These are phyloP conservation scores for Uloborus plumipes DNA, from an alignment of 2,888 invertebrate species.

Conservation along the genomic window DNA sequence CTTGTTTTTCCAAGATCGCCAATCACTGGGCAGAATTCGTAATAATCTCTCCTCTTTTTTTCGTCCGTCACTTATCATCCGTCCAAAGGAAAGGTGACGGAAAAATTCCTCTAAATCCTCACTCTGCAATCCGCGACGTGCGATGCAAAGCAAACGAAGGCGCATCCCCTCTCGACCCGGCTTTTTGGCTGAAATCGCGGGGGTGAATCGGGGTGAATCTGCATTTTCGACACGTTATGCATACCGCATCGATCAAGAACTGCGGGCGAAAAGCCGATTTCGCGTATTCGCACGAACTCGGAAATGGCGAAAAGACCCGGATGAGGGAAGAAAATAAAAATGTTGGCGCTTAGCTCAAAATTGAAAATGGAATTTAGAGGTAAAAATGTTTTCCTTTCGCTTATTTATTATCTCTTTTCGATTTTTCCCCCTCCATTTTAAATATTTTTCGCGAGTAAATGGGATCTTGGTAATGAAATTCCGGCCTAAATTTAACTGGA, in stretches of 20 bases:
- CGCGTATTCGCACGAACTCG: conserved; percentile 30
- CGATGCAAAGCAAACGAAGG: conserved; percentile 21
- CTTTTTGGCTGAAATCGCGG: neutral
- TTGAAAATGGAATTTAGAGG: conserved; percentile 34
- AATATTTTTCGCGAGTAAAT: neutral
- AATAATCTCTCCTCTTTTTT: conserved; percentile 3
- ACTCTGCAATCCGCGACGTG: conserved; percentile 42
- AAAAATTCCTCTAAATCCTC: conserved; percentile 1
- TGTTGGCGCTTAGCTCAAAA: conserved; percentile 1
- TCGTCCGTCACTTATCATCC: neutral
- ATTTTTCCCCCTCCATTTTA: neutral
- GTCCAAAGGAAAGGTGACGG: neutral
- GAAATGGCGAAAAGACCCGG: conserved; percentile 8
- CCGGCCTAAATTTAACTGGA: neutral
- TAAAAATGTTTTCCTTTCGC: conserved; percentile 16
- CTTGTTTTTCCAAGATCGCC: too few species aligned
- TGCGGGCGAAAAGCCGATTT: conserved; percentile 49
- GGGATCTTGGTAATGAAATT: conserved; percentile 1
- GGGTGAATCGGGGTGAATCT: neutral
- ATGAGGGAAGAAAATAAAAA: conserved; percentile 6
- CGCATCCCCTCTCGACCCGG: neutral
- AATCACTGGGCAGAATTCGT: too few species aligned
- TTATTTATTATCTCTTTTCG: too few species aligned
- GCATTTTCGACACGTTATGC: neutral
- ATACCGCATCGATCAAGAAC: conserved; percentile 51